Conservation (phyloP, 1,140 invertebrate species). For the Microplitis mediator region DNA sequence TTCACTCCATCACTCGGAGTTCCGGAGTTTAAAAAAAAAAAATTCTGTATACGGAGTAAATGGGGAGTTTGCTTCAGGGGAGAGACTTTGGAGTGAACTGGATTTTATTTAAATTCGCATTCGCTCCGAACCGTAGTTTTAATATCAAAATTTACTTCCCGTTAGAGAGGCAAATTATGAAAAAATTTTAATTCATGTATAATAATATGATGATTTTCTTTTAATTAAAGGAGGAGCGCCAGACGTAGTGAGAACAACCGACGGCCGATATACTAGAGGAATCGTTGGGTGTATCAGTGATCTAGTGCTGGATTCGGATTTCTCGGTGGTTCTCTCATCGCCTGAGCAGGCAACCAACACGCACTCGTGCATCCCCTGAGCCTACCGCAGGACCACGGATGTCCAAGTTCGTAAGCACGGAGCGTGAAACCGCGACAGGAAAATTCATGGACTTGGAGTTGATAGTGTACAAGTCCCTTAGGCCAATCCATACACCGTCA, state of each 20-base stretch:
- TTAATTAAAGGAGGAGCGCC: constrained; percentile 74
- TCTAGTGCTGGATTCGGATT: constrained; percentile 79
- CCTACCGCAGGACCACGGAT: constrained; percentile 19
- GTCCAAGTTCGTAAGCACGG: no score
- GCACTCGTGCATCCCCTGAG: constrained; percentile 59
- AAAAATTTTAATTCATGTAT: no score
- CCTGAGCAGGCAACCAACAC: constrained; percentile 66
- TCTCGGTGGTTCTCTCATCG: constrained; percentile 68
- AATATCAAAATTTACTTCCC: no score
- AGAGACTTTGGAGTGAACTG: no score
- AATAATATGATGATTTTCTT: neutral
- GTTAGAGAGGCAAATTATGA: no score
- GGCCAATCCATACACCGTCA: neutral
- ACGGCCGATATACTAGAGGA: constrained; percentile 72
- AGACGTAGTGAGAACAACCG: constrained; percentile 70
- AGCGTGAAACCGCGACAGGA: constrained; percentile 1
- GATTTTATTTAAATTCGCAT: no score
- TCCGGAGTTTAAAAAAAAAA: no score
- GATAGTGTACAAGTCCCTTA: neutral
- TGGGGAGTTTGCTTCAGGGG: no score
- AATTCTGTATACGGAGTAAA: no score
- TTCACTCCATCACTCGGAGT: no score
- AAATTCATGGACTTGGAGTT: neutral
- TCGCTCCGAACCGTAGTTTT: no score
- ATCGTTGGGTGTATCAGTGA: constrained; percentile 82